Conservation (phyloP, 2,888 invertebrate genomes). For the Cephus nigrinus region DNA sequence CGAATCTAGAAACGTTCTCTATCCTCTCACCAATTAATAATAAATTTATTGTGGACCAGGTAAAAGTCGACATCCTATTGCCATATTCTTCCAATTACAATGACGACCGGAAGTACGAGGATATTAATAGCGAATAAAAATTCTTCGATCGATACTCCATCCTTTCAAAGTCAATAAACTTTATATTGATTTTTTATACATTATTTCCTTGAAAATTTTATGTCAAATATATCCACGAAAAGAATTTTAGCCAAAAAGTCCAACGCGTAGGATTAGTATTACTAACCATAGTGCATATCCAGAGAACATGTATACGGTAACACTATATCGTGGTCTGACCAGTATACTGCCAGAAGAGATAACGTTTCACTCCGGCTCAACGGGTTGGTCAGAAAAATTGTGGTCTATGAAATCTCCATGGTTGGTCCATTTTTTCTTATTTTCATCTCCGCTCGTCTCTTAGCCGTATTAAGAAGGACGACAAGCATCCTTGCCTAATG, state of each 20-base stretch:
- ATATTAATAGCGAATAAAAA: neutral
- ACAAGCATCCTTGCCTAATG: neutral
- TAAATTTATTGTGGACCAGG: neutral
- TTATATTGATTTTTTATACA: neutral
- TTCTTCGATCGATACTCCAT: too few species aligned
- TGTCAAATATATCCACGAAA: neutral
- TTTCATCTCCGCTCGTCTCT: neutral
- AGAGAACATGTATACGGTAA: neutral
- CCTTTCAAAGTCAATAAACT: neutral
- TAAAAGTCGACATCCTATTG: neutral
- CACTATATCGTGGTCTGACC: slow-evolving; percentile 3
- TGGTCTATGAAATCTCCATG: slow-evolving; percentile 38
- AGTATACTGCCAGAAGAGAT: slow-evolving; percentile 27
- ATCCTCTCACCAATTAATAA: neutral
- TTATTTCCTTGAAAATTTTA: neutral
- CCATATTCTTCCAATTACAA: neutral
- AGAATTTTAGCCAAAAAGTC: neutral
- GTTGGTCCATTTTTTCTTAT: slow-evolving; percentile 31
- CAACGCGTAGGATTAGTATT: neutral
- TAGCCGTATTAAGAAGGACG: neutral
- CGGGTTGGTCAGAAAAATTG: slow-evolving; percentile 43
- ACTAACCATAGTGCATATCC: neutral
- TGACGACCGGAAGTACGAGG: neutral
- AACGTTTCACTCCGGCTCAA: slow-evolving; percentile 47
- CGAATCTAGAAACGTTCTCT: neutral